Base-by-base conservation (phyloP, 2,888 invertebrate species). In the Idaea straminata region DNA sequence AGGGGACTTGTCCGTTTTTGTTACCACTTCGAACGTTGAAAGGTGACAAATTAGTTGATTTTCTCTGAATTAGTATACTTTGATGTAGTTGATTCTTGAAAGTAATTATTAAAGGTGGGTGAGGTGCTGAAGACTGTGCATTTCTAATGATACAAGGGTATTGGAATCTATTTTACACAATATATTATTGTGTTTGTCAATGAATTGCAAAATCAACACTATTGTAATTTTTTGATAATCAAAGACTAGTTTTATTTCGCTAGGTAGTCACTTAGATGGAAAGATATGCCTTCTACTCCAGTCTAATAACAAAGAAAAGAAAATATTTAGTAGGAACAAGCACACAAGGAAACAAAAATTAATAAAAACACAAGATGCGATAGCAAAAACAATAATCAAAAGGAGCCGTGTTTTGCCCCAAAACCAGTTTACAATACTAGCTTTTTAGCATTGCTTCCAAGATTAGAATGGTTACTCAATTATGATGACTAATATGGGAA, bases 31-130 rank as follows among this genome's bases (percentile, higher is more conserved):
- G 4, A 15, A 16, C 59, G 59, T 13, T 59, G 58, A 1, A 58
- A 58, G 15, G 73, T 88, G 89, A 89, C 87, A 88, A 89, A 91
- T 89, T 86, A 81, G 78, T 76, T 76, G 77, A 78, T 81, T 81
- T 81, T 80, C 81, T 79, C 77, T 79, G 77, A 80, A 78, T 74
- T 72, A 68, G 61, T 69, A 65, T 47, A 66, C 85, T 90, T 90
- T 91, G 89, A 91, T 86, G 83, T 84, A 66, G 61, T 68, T 64
- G 65, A 67, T 67, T 72, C 69, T 66, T 66, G 62, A 59, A 59
- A 59, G 25, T 59, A 59, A 59, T 59, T 59, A 59, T 47, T 10
- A 47, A 13, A 10, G 47, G 47, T 47, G 13, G 47, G 13, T 47
- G 47, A 47, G 47, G 47, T 47, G 47, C 13, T 6, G 47, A 47